These are phyloP conservation scores for Acrobasis repandana DNA, from an alignment of 2,888 invertebrate genomes.

Conservation along the genomic window DNA sequence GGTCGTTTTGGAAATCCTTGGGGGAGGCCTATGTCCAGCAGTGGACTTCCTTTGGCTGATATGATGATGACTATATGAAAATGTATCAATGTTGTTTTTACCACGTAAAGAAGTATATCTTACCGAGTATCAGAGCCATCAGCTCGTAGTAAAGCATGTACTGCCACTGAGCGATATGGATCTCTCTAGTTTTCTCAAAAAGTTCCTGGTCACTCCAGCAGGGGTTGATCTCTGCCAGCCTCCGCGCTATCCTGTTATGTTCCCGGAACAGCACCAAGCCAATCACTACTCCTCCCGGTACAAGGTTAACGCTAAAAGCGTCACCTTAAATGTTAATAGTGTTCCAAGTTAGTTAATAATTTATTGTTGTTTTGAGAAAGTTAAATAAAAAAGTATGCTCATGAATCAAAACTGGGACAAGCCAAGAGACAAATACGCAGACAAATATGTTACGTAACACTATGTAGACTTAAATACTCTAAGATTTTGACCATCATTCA, in stretches of 20 bases:
- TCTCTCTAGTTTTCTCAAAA: slow-evolving; percentile 87
- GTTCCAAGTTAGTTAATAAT: not conserved
- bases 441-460: too few species aligned
- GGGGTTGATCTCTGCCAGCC: slow-evolving; percentile 87
- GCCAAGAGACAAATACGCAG: too few species aligned
- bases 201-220: slow-evolving; percentile 94
- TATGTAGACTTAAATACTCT: too few species aligned
- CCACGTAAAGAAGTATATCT: not conserved
- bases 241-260: slow-evolving; percentile 90
- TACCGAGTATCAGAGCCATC: slow-evolving; percentile 86
- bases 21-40: too few species aligned
- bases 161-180: slow-evolving; percentile 89
- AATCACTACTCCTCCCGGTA: slow-evolving; percentile 38
- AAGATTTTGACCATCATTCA: too few species aligned
- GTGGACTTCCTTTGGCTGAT: too few species aligned
- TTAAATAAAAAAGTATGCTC: not conserved
- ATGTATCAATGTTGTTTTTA: too few species aligned
- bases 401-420: too few species aligned
- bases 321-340: slow-evolving; percentile 35
- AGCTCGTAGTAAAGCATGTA: slow-evolving; percentile 92
- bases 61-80: too few species aligned
- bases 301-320: slow-evolving; percentile 33
- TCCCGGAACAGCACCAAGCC: slow-evolving; percentile 78
- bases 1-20: too few species aligned
- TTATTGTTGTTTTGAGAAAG: too few species aligned